phyloP scores from a whole-genome alignment of 2,888 invertebrate genomes.

The Dynastes hyllus region DNA sequence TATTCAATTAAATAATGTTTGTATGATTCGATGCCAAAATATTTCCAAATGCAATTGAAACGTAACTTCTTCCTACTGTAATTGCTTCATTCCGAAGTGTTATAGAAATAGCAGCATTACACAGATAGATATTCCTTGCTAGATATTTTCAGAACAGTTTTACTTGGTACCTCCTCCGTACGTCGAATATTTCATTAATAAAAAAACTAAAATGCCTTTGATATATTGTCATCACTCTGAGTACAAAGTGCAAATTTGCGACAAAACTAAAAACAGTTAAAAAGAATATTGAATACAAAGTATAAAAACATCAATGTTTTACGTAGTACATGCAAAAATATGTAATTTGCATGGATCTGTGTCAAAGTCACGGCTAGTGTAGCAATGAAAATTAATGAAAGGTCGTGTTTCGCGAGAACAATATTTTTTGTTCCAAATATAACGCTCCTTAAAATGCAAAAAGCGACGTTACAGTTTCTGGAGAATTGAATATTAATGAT shows the following conservation, averaged over 20 bases:
- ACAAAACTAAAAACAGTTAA: neutral
- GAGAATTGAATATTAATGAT: too few relatives aligned
- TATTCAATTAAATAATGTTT: slow-evolving; percentile 6
- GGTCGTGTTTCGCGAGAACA: neutral
- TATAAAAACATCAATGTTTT: neutral
- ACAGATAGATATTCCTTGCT: neutral
- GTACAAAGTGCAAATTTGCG: neutral
- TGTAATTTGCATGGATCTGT: slow-evolving; percentile 27
- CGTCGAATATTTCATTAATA: neutral
- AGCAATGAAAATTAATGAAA: slow-evolving; percentile 33
- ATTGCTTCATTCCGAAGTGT: neutral
- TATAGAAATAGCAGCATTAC: neutral
- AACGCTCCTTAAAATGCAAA: neutral
- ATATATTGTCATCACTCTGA: neutral
- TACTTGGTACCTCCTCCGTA: neutral
- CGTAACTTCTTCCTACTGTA: neutral
- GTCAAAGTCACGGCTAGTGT: slow-evolving; percentile 24
- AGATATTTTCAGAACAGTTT: neutral
- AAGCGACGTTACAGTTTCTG: neutral
- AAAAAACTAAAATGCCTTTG: neutral
- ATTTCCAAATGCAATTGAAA: slow-evolving; percentile 16
- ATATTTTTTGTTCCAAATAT: slow-evolving; percentile 16
- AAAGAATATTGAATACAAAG: neutral
- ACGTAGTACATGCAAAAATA: slow-evolving; percentile 1
- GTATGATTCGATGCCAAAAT: neutral